A percentile compares a stretch with the other conserved stretches of the same genome.
Conservation (phyloP, 2,113 vertebrate species). For the Melanotaenia duboulayi region DNA sequence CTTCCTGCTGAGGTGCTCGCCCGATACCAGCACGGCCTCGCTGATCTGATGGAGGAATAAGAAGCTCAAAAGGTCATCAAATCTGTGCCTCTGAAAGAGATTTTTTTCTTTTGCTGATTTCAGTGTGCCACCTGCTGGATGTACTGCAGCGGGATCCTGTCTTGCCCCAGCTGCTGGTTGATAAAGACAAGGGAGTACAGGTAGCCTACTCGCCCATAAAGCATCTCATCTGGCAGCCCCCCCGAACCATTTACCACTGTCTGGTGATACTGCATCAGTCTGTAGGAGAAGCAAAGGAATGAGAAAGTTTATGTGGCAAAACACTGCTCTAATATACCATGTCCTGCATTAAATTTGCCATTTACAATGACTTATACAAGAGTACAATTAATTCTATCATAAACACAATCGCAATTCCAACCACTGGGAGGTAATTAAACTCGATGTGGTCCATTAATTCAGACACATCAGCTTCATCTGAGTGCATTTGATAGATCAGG, state of each 20-base stretch:
- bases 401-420: constrained; percentile 6
- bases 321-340: no score
- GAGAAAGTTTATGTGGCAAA: no score
- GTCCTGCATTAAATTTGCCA: background rate
- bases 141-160: constrained; percentile 89
- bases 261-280: constrained; percentile 87
- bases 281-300: constrained; percentile 50
- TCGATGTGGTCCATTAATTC: constrained; percentile 1
- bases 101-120: background rate
- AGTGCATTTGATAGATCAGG: background rate
- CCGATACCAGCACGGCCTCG: constrained; percentile 87
- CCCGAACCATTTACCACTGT: constrained; percentile 81
- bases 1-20: constrained; percentile 88
- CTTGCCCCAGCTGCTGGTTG: constrained; percentile 91
- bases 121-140: constrained; percentile 89
- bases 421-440: background rate
- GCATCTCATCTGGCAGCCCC: constrained; percentile 89
- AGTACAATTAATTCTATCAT: background rate
- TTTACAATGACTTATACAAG: background rate
- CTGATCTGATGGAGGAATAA: constrained; percentile 82
- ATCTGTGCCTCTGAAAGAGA: background rate
- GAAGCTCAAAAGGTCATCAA: background rate
- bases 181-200: constrained; percentile 91
- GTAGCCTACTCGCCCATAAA: constrained; percentile 93
- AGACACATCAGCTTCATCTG: background rate